These are phyloP conservation scores for Muntiacus reevesi DNA, from an alignment of 2,113 vertebrate genomes.

Conservation along the genomic window DNA sequence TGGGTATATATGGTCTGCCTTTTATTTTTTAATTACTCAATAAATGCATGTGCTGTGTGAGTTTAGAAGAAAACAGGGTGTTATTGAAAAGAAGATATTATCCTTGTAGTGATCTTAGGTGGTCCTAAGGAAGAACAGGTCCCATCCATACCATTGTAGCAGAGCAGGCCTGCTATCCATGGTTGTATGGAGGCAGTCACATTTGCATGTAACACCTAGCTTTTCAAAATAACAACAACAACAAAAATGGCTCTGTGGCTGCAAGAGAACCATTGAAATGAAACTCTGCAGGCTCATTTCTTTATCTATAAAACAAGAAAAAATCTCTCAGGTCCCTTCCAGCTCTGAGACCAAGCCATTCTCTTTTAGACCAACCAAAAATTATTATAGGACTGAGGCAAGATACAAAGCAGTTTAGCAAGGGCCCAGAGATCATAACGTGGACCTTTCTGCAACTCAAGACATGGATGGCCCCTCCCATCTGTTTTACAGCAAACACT, in stretches of 20 bases:
- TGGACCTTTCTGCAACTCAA: background rate
- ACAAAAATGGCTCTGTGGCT: background rate
- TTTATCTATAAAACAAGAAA: conserved; percentile 3
- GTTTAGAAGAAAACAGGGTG: conserved; percentile 35
- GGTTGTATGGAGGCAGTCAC: background rate
- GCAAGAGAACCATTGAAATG: background rate
- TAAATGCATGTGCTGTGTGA: conserved; percentile 37
- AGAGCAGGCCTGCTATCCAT: background rate
- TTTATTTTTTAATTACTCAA: conserved; percentile 66
- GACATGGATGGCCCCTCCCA: background rate
- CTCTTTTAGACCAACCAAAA: background rate
- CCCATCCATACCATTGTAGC: accelerated
- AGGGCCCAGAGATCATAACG: background rate
- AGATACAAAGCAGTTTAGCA: background rate
- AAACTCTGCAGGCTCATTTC: background rate
- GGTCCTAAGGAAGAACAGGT: background rate
- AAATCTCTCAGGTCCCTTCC: background rate
- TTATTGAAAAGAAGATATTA: conserved; percentile 2
- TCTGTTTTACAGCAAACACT: background rate
- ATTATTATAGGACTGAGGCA: background rate
- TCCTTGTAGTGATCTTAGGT: background rate
- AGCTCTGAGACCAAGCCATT: background rate
- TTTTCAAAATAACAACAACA: background rate
- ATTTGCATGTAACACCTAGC: background rate
- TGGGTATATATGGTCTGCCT: conserved; percentile 51